Evolutionary conservation across 2,797 vertebrate genomes (phyloP), one percentile per base, ranked within the genome.

Genomic region (Aulostomus chinensis): DNA sequence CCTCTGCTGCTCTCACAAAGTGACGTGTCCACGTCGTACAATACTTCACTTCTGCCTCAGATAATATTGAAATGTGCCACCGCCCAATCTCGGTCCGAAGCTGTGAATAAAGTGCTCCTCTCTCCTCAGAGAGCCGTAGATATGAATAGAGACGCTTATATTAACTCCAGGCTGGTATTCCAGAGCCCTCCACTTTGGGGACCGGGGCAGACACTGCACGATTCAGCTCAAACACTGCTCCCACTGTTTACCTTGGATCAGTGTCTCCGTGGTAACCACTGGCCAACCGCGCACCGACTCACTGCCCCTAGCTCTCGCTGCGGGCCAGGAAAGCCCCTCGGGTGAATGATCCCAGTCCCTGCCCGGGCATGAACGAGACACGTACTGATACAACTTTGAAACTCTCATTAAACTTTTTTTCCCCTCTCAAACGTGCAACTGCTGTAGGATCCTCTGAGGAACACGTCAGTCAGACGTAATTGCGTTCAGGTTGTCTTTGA

Each of bases 181-280:
- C 68, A 26, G 21, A 74, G 73, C 60, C 52, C 59, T 73, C 58
- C 56, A 67, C 58, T 47, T 51, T 35, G 49, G 63, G 37, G 52
- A 36, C 22, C 36, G 40, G 69, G 34, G 58, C 8, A 66, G 60
- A 91, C 88, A 91, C 83, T 83, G 74, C 58, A 52, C 55, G 58
- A 89, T 92, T 91, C 89, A 92, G 81, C 81, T 78, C 29, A 12
- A 87, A 92, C 91, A 92, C 89, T 90, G 86, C 63, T 64, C 53
- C 81, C 52, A 86, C 89, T 92, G 91, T 92, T 91, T 87, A 89
- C 86, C 82, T 80, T 83, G 76, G 71, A 53, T 13, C 70, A 33
- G 41, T 25, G 75, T 89, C 53, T 51, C 87, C 74, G 4, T 85
- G 83, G 84, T 53, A 78, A 89, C 80, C 72, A 51, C 59, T 16